These are phyloP conservation scores for Engraulis encrasicolus DNA, from an alignment of 2,113 vertebrate species.

Conservation along the genomic window DNA sequence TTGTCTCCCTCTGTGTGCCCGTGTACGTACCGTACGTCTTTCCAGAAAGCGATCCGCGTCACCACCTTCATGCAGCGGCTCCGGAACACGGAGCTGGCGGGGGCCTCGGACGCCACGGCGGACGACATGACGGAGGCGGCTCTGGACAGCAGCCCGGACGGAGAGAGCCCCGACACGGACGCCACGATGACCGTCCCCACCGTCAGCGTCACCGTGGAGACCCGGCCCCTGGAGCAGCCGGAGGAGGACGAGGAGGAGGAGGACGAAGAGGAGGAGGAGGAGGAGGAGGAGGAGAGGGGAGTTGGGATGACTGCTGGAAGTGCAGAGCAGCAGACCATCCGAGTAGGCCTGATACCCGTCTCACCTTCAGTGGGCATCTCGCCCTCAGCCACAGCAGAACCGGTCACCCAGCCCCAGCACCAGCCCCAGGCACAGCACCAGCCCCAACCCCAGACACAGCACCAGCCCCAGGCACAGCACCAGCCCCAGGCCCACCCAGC, in stretches of 20 bases:
- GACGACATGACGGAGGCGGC: constrained; percentile 59
- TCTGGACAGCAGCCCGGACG: constrained; percentile 57
- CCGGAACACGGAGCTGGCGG: constrained; percentile 70
- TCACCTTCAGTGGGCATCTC: constrained; percentile 60
- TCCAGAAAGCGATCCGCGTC: constrained; percentile 85
- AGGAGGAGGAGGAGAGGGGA: constrained; percentile 45
- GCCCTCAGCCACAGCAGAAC: constrained; percentile 40
- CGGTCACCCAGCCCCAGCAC: no score
- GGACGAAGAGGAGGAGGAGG: background rate
- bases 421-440: constrained; percentile 62
- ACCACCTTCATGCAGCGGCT: constrained; percentile 87
- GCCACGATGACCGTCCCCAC: constrained; percentile 65
- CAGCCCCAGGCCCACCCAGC: constrained; percentile 51
- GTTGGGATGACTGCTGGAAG: constrained; percentile 31
- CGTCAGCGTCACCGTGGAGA: constrained; percentile 73
- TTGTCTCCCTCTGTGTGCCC: background rate
- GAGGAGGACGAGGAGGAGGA: constrained; percentile 35
- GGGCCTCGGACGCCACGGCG: constrained; percentile 57
- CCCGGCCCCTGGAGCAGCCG: constrained; percentile 40
- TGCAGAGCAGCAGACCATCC: constrained; percentile 39
- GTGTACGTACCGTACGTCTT: constrained; percentile 35
- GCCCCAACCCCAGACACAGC: no score
- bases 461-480: no score
- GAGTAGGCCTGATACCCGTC: background rate
- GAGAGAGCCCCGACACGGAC: constrained; percentile 55